phyloP scores from a whole-genome alignment of 37 sponge, comb jelly and placozoan species.

The Spongilla lacustris region DNA sequence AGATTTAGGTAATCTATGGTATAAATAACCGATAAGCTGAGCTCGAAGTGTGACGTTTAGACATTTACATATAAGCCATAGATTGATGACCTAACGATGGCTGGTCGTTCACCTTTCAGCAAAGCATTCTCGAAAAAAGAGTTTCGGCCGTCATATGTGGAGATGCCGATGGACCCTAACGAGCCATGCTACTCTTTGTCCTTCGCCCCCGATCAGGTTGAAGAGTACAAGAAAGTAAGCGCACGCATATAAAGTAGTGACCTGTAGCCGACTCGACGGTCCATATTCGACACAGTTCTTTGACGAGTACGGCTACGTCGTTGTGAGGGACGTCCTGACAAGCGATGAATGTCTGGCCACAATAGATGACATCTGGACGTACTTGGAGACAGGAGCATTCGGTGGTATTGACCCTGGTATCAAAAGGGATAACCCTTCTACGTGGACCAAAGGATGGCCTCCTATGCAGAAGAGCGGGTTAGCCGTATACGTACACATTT shows the following conservation, averaged over 20 bases:
- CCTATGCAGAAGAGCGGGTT: neutral
- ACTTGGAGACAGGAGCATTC: slow-evolving; percentile 1
- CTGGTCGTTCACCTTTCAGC: neutral
- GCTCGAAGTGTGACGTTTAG: too few species aligned
- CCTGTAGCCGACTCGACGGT: too few species aligned
- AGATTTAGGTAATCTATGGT: too few species aligned
- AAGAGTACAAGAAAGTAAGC: neutral
- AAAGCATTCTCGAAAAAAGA: neutral
- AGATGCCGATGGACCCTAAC: neutral
- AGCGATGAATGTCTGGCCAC: neutral
- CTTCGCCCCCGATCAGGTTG: neutral
- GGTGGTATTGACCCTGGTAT: neutral
- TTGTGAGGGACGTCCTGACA: neutral
- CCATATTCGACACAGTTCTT: slow-evolving; percentile 11
- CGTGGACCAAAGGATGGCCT: neutral
- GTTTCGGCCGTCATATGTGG: neutral
- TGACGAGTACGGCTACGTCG: slow-evolving; percentile 7
- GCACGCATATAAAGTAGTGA: too few species aligned
- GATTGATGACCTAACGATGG: too few species aligned
- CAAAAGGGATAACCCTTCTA: neutral
- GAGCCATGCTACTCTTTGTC: neutral
- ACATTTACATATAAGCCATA: too few species aligned
- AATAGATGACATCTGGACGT: neutral
- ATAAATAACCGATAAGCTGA: too few species aligned
- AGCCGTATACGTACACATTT: neutral